Evolutionary conservation across 2,888 invertebrate genomes (phyloP).

Genomic region (Thyatira batis): DNA sequence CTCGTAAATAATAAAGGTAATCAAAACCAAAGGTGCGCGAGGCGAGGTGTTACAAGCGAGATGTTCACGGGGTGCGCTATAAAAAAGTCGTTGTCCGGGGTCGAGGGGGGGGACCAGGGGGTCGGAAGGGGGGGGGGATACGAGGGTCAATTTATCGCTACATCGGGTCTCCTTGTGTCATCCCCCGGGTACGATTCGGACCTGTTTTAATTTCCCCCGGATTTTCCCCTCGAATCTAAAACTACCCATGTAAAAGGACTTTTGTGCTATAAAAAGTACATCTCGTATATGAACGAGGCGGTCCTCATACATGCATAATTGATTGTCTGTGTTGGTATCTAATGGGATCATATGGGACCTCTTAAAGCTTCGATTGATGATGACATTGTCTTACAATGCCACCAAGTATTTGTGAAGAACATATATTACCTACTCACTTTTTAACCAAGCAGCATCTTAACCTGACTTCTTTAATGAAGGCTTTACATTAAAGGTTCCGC

Average conservation of each 20-base stretch:
- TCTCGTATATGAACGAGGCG: background rate
- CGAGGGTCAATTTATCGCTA: conserved; percentile 45
- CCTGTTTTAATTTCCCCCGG: conserved; percentile 46
- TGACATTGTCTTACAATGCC: no score
- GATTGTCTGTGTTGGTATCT: no score
- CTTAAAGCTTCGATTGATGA: no score
- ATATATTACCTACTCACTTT: no score
- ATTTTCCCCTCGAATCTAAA: conserved; percentile 37
- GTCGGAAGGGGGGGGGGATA: conserved; percentile 11
- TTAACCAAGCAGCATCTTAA: no score
- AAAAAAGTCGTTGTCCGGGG: conserved; percentile 19
- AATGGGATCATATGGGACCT: no score
- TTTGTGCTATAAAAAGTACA: background rate
- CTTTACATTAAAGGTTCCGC: no score
- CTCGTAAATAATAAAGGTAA: conserved; percentile 4
- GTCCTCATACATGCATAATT: background rate
- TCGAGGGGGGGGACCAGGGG: conserved; percentile 11
- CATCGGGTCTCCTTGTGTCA: conserved; percentile 30
- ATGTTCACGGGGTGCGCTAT: conserved; percentile 19
- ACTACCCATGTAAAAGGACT: conserved; percentile 16
- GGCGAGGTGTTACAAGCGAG: conserved; percentile 22
- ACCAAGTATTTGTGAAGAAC: no score
- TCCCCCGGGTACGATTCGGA: conserved; percentile 38
- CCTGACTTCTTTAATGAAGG: no score
- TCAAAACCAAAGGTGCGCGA: conserved; percentile 7